phyloP scores from a whole-genome alignment of 2,113 vertebrate species.

The Malurus alboscapulatus region DNA sequence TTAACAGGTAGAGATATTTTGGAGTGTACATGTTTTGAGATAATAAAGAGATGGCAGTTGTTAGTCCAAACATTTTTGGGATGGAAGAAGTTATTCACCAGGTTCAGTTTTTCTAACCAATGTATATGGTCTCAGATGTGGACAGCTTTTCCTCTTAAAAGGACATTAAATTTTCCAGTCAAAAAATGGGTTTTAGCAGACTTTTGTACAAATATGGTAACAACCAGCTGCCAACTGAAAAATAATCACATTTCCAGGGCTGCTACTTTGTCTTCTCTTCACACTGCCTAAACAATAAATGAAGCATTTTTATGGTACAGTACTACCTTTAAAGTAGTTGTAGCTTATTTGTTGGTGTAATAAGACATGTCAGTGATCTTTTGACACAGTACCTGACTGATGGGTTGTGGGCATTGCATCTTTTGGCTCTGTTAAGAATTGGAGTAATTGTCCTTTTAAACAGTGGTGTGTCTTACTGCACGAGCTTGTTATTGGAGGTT shows the following conservation, averaged over 20 bases:
- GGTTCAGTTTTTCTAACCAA: neutral
- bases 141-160: neutral
- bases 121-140: neutral
- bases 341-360: neutral
- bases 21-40: neutral
- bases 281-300: neutral
- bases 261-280: conserved; percentile 14
- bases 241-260: neutral
- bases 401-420: neutral
- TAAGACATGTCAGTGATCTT: neutral
- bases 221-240: neutral
- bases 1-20: neutral
- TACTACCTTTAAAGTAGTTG: neutral
- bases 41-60: neutral
- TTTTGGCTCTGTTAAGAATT: neutral
- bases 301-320: neutral
- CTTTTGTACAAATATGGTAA: neutral
- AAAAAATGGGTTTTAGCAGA: neutral
- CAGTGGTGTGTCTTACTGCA: neutral
- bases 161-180: neutral
- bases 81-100: neutral
- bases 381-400: neutral
- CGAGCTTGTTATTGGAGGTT: neutral
- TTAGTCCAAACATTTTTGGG: neutral
- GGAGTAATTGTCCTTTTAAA: neutral